Evolutionary conservation across 2,888 invertebrate genomes (phyloP), one percentile per base, ranked within the genome.

Genomic region (Microchrysa polita): DNA sequence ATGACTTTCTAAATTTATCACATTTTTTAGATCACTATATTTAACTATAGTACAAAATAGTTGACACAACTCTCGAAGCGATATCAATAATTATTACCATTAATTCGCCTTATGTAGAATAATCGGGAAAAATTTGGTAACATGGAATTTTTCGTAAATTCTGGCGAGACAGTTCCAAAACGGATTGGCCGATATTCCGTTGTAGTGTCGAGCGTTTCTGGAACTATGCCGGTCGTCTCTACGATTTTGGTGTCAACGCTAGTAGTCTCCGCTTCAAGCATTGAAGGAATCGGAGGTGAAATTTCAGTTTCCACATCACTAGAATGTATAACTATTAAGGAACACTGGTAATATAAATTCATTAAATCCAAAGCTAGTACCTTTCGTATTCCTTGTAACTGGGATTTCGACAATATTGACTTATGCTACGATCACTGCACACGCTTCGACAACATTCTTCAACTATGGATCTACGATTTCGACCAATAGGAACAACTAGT

Each of bases 381-480:
- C 40, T 55, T n/a, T 18, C 53, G 2, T 1, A 16, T 69, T 69
- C 71, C 44, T 71, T 71, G 59, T 59, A 20, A 44, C n/a, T 20
- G 10, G 22, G n/a, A 14, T 52, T 65, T 42, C 18, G 53, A 42
- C 74, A 74, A 34, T 74, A 74, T 22, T 63, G 72, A 2, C 57
- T 65, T 9, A 74, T 44, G 16, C 59, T 65, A 9, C 34, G 23
- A 22, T 74, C 74, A 12, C 27, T 59, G 52, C 74, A 74, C 27
- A 59, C 34, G 5, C 67, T 72, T 20, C 61, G 72, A 52, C 74
- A 74, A 22, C 74, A 74, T 67, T 74, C 74, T 34, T 74, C 63
- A 9, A 67, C 74, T 4, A 74, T 72, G 7, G 65, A 65, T 16
- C 74, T 52, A 7, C 72, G 72, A 23, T 72, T 63, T 52, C 74